These are phyloP conservation scores for Apaloderma vittatum DNA, from an alignment of 2,113 vertebrate genomes.

Conservation along the genomic window DNA sequence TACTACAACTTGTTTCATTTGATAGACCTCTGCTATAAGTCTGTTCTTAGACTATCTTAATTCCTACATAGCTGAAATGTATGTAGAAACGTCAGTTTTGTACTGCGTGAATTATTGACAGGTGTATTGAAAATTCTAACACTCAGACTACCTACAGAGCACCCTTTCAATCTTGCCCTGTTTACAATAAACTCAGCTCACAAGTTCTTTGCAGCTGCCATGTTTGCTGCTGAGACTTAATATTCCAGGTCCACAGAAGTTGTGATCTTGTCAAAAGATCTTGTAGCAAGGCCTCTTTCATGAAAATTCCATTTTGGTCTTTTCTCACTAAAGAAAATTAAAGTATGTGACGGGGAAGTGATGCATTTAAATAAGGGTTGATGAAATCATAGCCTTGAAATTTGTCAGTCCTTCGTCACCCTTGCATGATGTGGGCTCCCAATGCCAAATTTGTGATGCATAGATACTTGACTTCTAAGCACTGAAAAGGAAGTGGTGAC, in stretches of 20 bases:
- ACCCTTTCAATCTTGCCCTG: not conserved
- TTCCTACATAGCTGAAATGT: not conserved
- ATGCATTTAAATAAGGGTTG: not conserved
- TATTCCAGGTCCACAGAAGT: not conserved
- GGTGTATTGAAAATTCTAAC: not conserved
- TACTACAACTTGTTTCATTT: not conserved
- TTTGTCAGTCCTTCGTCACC: not conserved
- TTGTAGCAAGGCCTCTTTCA: not conserved
- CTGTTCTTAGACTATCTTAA: not conserved
- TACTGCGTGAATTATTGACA: not conserved
- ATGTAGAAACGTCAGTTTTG: not conserved
- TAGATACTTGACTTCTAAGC: not conserved
- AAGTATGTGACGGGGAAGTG: not conserved
- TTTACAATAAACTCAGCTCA: not conserved
- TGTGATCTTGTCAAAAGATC: not conserved
- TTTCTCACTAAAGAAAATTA: not conserved
- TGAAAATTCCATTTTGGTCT: not conserved
- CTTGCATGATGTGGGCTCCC: not conserved
- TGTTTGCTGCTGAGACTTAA: not conserved
- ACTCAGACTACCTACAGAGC: not conserved
- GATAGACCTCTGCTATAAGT: not conserved
- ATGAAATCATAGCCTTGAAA: not conserved
- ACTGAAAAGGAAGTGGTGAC: constrained; percentile 10
- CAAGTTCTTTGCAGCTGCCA: not conserved
- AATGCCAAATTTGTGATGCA: not conserved